phyloP scores from a whole-genome alignment of 2,113 vertebrate genomes.

The Chionomys nivalis region DNA sequence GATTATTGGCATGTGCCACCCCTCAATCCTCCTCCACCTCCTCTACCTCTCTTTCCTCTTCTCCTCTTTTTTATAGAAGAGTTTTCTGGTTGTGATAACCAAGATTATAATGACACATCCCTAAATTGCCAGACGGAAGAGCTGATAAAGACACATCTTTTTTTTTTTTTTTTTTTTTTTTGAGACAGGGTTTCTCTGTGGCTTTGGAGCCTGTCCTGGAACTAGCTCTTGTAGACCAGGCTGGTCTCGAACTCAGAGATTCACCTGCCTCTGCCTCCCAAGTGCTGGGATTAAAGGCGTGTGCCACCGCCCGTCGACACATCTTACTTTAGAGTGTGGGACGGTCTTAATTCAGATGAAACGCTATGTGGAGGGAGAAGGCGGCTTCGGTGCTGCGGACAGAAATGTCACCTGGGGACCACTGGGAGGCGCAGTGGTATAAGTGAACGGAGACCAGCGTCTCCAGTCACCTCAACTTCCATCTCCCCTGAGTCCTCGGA shows the following conservation, averaged over 20 bases:
- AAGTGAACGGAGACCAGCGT: neutral
- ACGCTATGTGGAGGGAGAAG: neutral
- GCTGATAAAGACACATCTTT: neutral
- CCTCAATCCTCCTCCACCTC: neutral
- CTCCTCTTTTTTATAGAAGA: neutral
- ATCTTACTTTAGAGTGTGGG: neutral
- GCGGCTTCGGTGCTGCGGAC: neutral
- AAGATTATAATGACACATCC: neutral
- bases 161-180: too few species aligned
- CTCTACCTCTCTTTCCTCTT: neutral
- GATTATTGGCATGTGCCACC: too few species aligned
- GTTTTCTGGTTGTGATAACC: conserved; percentile 12
- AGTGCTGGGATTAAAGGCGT: too few species aligned
- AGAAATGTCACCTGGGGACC: neutral
- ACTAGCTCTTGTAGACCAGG: too few species aligned
- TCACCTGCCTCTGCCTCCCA: too few species aligned
- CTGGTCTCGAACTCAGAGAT: too few species aligned
- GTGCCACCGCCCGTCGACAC: too few species aligned
- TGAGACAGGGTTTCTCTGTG: too few species aligned
- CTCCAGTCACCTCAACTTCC: neutral
- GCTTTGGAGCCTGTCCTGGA: too few species aligned
- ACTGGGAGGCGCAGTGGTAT: conserved; percentile 68
- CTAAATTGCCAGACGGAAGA: neutral
- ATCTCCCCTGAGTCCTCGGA: neutral
- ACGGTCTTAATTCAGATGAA: conserved; percentile 7